Evolutionary conservation across 30 jellyfish, hydroid and myxozoan species (phyloP).

Genomic region (Hydractinia symbiolongicarpus): DNA sequence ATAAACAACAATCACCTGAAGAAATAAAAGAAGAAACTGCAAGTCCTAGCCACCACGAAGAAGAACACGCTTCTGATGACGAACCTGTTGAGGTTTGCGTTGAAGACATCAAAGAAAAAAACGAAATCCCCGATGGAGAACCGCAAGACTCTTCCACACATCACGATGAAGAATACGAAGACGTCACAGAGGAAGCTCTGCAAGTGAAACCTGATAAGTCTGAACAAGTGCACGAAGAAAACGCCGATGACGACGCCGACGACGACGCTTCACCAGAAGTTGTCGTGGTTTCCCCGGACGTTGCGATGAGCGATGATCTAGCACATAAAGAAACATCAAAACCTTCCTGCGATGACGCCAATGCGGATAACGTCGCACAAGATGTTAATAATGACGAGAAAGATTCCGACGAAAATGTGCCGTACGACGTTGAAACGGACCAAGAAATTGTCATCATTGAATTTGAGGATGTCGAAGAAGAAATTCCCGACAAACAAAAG

Average conservation of each 20-base stretch:
- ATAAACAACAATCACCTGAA: background rate
- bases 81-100: background rate
- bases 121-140: background rate
- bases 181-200: background rate
- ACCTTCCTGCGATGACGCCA: background rate
- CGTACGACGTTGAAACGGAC: conserved; percentile 5
- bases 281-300: background rate
- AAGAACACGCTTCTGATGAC: background rate
- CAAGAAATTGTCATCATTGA: background rate
- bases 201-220: too few relatives aligned
- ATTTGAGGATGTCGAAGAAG: background rate
- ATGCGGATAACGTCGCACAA: background rate
- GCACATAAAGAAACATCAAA: background rate
- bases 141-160: background rate
- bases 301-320: background rate
- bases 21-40: background rate
- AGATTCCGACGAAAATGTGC: background rate
- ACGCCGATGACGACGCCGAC: too few relatives aligned
- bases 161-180: background rate
- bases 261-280: too few relatives aligned
- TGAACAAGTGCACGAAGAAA: too few relatives aligned
- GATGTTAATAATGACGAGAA: too few relatives aligned
- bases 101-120: background rate
- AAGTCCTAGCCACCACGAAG: background rate
- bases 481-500: background rate